Evolutionary conservation across 2,113 vertebrate species (phyloP), one percentile per base, ranked within the genome.

Genomic region (Recurvirostra avosetta): DNA sequence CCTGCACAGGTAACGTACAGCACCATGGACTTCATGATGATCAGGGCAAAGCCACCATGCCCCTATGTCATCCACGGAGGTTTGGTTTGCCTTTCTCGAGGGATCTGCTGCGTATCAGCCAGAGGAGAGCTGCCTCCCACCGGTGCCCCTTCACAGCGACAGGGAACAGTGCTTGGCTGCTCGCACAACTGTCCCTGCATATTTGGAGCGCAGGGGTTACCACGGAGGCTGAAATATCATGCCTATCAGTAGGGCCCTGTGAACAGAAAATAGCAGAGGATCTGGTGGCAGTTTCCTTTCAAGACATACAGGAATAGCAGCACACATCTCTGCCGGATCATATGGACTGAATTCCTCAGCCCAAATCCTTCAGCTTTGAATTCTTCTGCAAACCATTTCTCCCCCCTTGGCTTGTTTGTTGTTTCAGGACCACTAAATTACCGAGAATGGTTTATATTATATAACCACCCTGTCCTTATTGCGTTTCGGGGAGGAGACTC

Each of bases 241-340:
- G 94, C 97, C 97, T 91, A 92, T 93, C 93, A 85, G 96, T 86
- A 92, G 55, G 80, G 94, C 87, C 82, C 91, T 86, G 79, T 40
- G 82, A 92, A 97, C 85, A 97, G 94, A 97, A 97, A 97, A 97
- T 97, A 98, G 94, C 97, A 96, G 89, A 97, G 97, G 96, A 97
- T 98, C 97, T 97, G 91, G 89, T 97, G 94, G 97, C 97, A 97
- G 97, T 74, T 95, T 97, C 97, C 96, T 97, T 96, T 97, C 96
- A 98, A 97, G 97, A 97, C 65, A 3, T 94, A 96, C 96, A 97
- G 88, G 96, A 98, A 98, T 98, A 97, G 96, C 96, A 95, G 95
- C 96, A 93, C 91, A 76, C 79, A 96, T 97, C 96, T 96, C 88
- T 90, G 86, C 38, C 8, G 49, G 94, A 96, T 97, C 95, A 89